Base-by-base conservation (phyloP, 1,140 invertebrate species). In the Brachionus manjavacas region DNA sequence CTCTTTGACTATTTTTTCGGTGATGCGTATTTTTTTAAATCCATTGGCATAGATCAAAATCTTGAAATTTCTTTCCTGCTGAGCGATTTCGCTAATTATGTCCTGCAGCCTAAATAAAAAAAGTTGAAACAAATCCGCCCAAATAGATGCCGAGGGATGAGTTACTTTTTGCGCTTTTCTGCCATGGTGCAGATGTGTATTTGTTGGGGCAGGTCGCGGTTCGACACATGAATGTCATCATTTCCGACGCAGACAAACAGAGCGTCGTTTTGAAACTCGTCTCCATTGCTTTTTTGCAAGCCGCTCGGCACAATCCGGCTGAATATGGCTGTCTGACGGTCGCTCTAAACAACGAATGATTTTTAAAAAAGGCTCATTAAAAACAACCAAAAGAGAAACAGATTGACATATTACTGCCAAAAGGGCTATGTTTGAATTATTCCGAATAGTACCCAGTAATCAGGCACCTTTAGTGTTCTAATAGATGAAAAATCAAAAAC, bases 331-430 rank as follows among this genome's bases (percentile, higher is more conserved):
- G 79, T 81, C 52, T 81, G 79, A 11, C 79, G 79, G 35, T 81
- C 79, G n/a, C 25, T 81, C 79, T 81, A 68, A 81, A 81, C 60
- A 81, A 64, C 14, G 41, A 81, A 81, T 81, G 6, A 64, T 41
- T 60, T 31, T 64, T 28, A 81, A 81, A 60, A 64, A 23, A 20
- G 52, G 25, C 52, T 14, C 46, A 25, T 31, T 11, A 11, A 14
- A 23, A 20, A 60, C 12, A 16, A 39, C 7, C 35, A 81, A 68
- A 31, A 64, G 52, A 81, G 12, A 68, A 35, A 39, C 2, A 25
- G 16, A 81, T 81, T 81, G 79, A 64, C 79, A 81, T 81, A 81
- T 81, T 81, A 81, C 79, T 81, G 79, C 79, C 79, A 81, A 81
- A 81, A 46, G 72, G 68, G 68, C 68, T 72, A 35, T 41, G 28